Evolutionary conservation across 2,797 vertebrate species (phyloP), one percentile per base, ranked within the genome.

Genomic region (Cichlasoma orientale): DNA sequence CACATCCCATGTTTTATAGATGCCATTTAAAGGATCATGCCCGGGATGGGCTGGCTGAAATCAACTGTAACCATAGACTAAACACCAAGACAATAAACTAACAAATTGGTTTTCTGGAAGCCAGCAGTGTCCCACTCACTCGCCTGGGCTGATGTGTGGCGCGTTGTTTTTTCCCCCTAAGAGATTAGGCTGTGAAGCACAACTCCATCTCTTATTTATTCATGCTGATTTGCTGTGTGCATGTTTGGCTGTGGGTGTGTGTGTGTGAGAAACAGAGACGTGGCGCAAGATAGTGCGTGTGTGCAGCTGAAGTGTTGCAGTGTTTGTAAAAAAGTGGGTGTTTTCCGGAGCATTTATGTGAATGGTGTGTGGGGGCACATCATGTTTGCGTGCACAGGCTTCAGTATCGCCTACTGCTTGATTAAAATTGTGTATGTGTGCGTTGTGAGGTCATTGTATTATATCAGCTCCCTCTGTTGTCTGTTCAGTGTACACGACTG

Each of bases 1-100:
- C 50, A 82, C 82, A 83, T 70, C 70, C 82, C 77, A 91, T 95
- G 91, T 94, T 95, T 95, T 95, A 94, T 95, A 93, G 94, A 93
- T 95, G 93, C 89, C 92, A 94, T 94, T 96, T 95, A 94, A 93
- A 92, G 88, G 88, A 93, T 90, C 90, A 91, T 92, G 92, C 76
- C 86, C 77, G 82, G 90, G 92, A 94, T 89, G 88, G 89, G 87
- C 87, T 84, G 88, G 83, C 85, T 89, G 92, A 95, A 93, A 92
- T 95, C 92, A 94, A 95, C 92, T 94, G 93, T 94, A 95, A 94
- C 94, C 88, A 80, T 82, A 11, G 87, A 93, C 94, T 93, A 95
- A 95, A 96, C 92, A 90, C 88, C 90, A 91, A 94, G 93, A 94
- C 94, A 95, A 95, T 94, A 95, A 94, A 95, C 93, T 94, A 95